Evolutionary conservation across 1,140 invertebrate genomes (phyloP), one percentile per base, ranked within the genome.

Genomic region (Nomia melanderi): DNA sequence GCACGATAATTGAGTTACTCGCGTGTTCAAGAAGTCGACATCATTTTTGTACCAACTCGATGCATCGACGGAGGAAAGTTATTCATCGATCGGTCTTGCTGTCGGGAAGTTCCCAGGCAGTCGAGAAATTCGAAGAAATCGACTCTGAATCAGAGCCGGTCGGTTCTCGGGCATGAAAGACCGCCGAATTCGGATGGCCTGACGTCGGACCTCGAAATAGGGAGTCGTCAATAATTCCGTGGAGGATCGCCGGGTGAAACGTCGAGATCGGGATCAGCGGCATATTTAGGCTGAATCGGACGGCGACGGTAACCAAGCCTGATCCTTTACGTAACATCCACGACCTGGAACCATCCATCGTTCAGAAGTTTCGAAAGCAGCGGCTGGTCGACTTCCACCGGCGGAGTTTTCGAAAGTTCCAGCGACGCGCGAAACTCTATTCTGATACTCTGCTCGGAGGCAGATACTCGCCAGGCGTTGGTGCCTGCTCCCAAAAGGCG

Each of bases 281-380:
- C 29, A 63, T 60, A 73, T 82, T 83, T 67, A 78, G 66, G 62
- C 54, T 56, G 17, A 60, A 78, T 72, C 69, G 75, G 69, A 74
- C 44, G 57, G n/a, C 17, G 50, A 60, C 33, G 39, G 64, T 62
- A 66, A n/a, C 70, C 70, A 41, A 53, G 12, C 9, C 60, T 75
- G 82, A 84, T 77, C 73, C 81, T 73, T 80, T 71, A 81, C 78
- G 78, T 84, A 84, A 77, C 69, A 77, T 80, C 64, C 57, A 29
- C 63, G 67, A 79, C 77, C 71, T 25, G 66, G 56, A 77, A 81
- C 67, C 73, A 84, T 74, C 74, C 69, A 84, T 84, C 82, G 81
- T 84, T 83, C 67, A 81, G 74, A 84, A 84, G 82, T 83, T 84
- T 81, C 54, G 63, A 72, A 50, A 69, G 65, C 69, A 56, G 59